Base-by-base conservation (phyloP, 2,113 vertebrate genomes). In the Microcebus ravelobensis region DNA sequence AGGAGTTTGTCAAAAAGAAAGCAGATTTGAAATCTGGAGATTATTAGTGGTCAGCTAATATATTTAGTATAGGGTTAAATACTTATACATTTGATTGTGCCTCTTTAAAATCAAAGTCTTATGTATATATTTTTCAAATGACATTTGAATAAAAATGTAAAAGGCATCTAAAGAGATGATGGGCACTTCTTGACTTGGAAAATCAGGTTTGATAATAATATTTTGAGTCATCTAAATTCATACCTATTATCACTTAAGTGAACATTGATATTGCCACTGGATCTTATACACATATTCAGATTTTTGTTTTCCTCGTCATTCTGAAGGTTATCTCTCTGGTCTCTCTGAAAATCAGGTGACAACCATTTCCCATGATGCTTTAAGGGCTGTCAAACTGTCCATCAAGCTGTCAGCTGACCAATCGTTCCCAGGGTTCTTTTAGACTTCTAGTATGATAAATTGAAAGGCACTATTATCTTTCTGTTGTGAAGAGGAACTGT, bases 241-340 rank as follows among this genome's bases (percentile, higher is more conserved):
- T 57, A 95, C 88, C 70, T 96, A 97, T 98, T 98, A 98, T 98
- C 98, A 97, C 97, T 96, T 97, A 98, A 94, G 93, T 87, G 97
- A 98, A 94, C 98, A 81, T 12, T 87, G 97, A 0, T 94, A 97
- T 98, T 97, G 98, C 97, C 98, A 97, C 97, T 97, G 98, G 98
- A 98, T 97, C 97, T 95, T 96, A 97, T 95, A 98, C 98, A 98
- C 98, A 99, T 98, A 99, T 98, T 98, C 98, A 97, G 98, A 99
- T 99, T 99, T 99, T 99, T 99, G 99, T 99, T 99, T 99, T 98
- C 97, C 98, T 99, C 99, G 97, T 99, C 99, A 99, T 98, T 98
- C 98, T 99, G 99, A 99, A 99, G 99, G 99, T 99, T 99, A 99
- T 99, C 99, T 99, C 98, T 97, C 98, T 97, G 98, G 98, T 99